phyloP scores from a whole-genome alignment of 2,797 vertebrate species.

The Gymnocypris eckloni region DNA sequence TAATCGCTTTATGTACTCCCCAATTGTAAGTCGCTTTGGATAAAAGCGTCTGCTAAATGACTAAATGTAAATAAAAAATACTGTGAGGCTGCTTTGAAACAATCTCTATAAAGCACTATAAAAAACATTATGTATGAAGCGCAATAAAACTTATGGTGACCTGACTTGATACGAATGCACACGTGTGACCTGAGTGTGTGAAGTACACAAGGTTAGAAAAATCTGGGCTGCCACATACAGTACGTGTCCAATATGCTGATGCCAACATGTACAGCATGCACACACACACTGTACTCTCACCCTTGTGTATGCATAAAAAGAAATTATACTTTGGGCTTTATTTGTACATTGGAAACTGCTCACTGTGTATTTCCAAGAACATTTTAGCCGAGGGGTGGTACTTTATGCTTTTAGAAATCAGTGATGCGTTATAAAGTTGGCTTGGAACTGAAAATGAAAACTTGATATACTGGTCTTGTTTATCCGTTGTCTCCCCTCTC shows the following conservation, averaged over 20 bases:
- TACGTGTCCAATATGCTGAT: too few relatives aligned
- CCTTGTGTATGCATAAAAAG: background rate
- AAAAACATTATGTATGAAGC: too few relatives aligned
- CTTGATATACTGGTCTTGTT: slow-evolving; percentile 63
- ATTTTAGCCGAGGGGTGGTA: background rate
- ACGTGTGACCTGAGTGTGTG: background rate
- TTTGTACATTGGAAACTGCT: background rate
- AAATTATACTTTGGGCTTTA: background rate
- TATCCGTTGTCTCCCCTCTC: slow-evolving; percentile 43
- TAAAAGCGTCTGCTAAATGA: too few relatives aligned
- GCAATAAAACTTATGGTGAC: background rate
- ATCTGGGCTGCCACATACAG: background rate
- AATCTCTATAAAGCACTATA: too few relatives aligned
- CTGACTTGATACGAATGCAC: background rate
- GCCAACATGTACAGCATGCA: too few relatives aligned
- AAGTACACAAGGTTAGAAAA: background rate
- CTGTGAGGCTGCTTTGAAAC: too few relatives aligned
- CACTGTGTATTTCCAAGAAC: background rate
- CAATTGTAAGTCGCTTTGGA: too few relatives aligned
- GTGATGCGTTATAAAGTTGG: background rate
- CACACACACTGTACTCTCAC: too few relatives aligned
- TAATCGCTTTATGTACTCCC: too few relatives aligned
- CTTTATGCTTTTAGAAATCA: slow-evolving; percentile 21
- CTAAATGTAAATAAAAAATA: too few relatives aligned
- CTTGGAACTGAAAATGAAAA: slow-evolving; percentile 65